Base-by-base conservation (phyloP, 2,113 vertebrate genomes). In the Dromaius novaehollandiae region DNA sequence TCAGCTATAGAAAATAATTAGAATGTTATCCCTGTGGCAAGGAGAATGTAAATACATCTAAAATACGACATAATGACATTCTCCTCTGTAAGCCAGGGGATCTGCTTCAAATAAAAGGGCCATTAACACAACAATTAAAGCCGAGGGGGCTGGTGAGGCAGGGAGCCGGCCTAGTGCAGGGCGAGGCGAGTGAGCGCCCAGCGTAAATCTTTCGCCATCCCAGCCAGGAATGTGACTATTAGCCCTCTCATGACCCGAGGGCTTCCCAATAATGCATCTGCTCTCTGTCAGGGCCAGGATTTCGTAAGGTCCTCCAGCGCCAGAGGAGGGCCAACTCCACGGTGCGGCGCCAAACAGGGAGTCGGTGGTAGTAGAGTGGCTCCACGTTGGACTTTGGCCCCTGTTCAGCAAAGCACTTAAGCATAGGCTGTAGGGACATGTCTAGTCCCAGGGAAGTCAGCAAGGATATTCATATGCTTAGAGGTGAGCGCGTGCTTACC, bases 1-100 rank as follows among this genome's bases (percentile, higher is more conserved):
- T 98, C 98, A 97, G 97, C 97, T 97, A 98, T 97, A 97, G 98
- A 98, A 97, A 98, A 98, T 98, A 98, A 98, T 98, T 98, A 98
- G 96, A 97, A 98, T 96, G 97, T 98, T 98, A 98, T 97, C 97
- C 98, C 98, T 97, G 97, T 98, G 97, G 98, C 97, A 98, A 98
- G 91, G 97, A 97, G 97, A 98, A 98, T 98, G 98, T 98, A 98
- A 98, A 98, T 98, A 98, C 97, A 98, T 97, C 97, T 98, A 97
- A 98, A 98, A 98, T 98, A 97, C 97, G 94, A 98, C 98, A 98
- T 98, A 98, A 98, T 98, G 98, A 98, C 98, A 98, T 98, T 98
- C 97, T 97, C 95, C 92, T 98, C 97, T 98, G 94, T 97, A 97
- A 98, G 97, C 92, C 94, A 79, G 97, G 97, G 97, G 97, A 98